Base-by-base conservation (phyloP, 2,888 invertebrate genomes). In the Schrankia costaestrigalis region DNA sequence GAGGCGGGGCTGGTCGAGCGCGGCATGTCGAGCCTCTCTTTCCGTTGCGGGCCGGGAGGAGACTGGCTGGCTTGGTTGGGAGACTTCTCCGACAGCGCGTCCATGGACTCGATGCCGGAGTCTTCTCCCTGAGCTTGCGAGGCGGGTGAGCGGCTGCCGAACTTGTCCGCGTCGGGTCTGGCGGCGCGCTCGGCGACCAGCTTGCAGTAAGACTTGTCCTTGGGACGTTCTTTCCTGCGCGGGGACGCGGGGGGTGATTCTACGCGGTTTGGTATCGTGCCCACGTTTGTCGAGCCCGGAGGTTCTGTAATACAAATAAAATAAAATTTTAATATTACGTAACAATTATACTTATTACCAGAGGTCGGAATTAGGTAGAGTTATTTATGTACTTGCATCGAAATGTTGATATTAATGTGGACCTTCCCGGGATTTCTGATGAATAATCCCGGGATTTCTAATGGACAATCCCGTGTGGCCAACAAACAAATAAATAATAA, bases 81-180 rank as follows among this genome's bases (percentile, higher is more conserved):
- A 46, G 94, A 95, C 71, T 96, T 96, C 73, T 97, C 96, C 11
- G 96, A 96, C n/a, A 96, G 79, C 1, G 96, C 96, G 71, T 97
- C 96, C 96, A 96, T 96, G 19, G 95, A 95, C 74, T 96, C 96
- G 35, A 96, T 96, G 9, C 96, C 96, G 35, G 96, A 96, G 78
- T 96, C 96, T 70, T 96, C 96, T 25, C 95, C 95, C 61, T 93
- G 93, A 21, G 89, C 87, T 46, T 89, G 89, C 11, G 84, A 82
- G 54, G 76, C 77, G 36, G 89, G 89, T 10, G 90, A 90, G 31
- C 84, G 63, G 49, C 70, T 75, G 35, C 68, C 71, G 63, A 80
- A 80, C 63, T 82, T 81, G 54, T 82, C 78, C 38, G 73, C 58
- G 41, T 61, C 63, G 49, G 50, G 68, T 51, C 47, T 53, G 63